Percentiles rank a stretch among this genome's conserved stretches.
Evolutionary conservation across 2,113 vertebrate genomes (phyloP).

Genomic region (Takifugu flavidus): DNA sequence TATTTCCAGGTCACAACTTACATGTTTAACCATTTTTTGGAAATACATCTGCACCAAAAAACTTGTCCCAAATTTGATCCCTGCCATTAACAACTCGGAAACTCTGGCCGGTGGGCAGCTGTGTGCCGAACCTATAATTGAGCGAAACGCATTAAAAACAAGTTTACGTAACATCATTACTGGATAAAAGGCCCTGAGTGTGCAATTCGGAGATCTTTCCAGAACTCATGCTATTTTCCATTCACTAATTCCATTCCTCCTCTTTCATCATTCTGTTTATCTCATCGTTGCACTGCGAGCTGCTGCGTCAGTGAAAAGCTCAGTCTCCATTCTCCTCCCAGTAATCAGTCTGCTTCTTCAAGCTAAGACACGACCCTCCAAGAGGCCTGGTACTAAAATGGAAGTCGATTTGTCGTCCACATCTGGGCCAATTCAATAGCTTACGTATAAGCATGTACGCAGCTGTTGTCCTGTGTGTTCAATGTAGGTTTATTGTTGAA

Average conservation of each 20-base stretch:
- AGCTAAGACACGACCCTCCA: conserved; percentile 20
- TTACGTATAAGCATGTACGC: conserved; percentile 28
- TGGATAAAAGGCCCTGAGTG: conserved; percentile 1
- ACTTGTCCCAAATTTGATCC: too few relatives aligned
- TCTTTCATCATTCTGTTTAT: conserved; percentile 46
- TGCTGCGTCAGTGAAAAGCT: conserved; percentile 16
- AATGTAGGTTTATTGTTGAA: conserved; percentile 31
- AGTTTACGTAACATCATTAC: conserved; percentile 3
- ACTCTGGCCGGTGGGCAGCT: not conserved
- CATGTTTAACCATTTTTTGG: too few relatives aligned
- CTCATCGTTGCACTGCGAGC: conserved; percentile 20
- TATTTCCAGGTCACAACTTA: too few relatives aligned
- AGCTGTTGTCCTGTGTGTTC: conserved; percentile 29
- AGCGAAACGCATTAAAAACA: conserved; percentile 23
- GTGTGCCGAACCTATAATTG: not conserved
- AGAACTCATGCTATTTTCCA: conserved; percentile 22
- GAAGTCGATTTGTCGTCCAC: conserved; percentile 50
- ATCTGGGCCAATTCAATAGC: conserved; percentile 38
- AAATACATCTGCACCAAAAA: too few relatives aligned
- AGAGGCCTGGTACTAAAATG: conserved; percentile 13
- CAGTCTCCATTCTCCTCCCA: conserved; percentile 16
- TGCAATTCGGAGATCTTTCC: conserved; percentile 7
- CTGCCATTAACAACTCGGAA: too few relatives aligned
- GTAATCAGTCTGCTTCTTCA: conserved; percentile 44
- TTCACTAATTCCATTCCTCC: conserved; percentile 14